phyloP scores from a whole-genome alignment of 2,797 vertebrate species.

The Catostomus latipinnis region DNA sequence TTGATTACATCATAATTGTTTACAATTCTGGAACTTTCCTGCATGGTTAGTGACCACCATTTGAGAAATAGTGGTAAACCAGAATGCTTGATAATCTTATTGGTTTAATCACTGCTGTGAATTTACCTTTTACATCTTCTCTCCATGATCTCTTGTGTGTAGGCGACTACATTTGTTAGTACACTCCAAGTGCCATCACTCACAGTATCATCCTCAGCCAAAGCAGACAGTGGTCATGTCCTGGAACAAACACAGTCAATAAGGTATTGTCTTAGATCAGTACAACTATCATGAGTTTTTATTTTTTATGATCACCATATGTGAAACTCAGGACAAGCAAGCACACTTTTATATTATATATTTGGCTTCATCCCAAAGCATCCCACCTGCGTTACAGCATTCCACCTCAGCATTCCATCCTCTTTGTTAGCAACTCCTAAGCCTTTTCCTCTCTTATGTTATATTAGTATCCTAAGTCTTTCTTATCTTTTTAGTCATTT shows the following conservation, averaged over 20 bases:
- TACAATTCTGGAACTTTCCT: no score
- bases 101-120: not conserved
- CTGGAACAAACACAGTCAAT: conserved; percentile 60
- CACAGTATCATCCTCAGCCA: conserved; percentile 63
- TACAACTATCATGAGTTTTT: not conserved
- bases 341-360: not conserved
- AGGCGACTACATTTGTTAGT: conserved; percentile 50
- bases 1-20: no score
- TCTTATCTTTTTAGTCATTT: not conserved
- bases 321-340: not conserved
- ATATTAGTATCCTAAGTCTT: not conserved
- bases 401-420: conserved; percentile 3
- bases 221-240: conserved; percentile 63
- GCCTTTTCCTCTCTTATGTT: not conserved
- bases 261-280: conserved; percentile 62
- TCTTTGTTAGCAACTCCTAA: not conserved
- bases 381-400: not conserved
- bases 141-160: not conserved
- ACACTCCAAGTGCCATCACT: conserved; percentile 74
- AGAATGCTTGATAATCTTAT: not conserved
- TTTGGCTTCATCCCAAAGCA: not conserved
- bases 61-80: not conserved
- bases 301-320: not conserved
- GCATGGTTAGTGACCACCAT: no score
- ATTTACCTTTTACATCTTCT: conserved; percentile 3